These are phyloP conservation scores for Paramisgurnus dabryanus DNA, from an alignment of 2,113 vertebrate species.

Conservation along the genomic window DNA sequence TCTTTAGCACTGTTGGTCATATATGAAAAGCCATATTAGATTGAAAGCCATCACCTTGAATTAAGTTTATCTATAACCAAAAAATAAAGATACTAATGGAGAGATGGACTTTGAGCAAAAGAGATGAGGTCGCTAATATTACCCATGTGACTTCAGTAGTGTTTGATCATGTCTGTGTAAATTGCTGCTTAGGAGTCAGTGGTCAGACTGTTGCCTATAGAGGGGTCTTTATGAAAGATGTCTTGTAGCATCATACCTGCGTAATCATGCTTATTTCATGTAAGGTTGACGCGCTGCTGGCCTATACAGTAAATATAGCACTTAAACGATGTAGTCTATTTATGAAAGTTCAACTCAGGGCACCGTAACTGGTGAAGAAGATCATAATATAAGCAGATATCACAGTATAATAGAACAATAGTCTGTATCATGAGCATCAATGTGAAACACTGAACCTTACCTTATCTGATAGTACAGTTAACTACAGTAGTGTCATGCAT, in stretches of 20 bases:
- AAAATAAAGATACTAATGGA: neutral
- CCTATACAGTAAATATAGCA: slow-evolving; percentile 54
- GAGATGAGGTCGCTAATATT: too few species aligned
- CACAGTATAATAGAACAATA: neutral
- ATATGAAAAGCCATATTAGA: neutral
- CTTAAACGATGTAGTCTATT: slow-evolving; percentile 52
- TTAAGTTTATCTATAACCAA: neutral
- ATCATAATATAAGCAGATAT: neutral
- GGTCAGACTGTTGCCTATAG: slow-evolving; percentile 68
- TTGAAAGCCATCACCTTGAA: neutral
- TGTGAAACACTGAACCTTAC: slow-evolving; percentile 30
- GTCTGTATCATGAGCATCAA: slow-evolving; percentile 12
- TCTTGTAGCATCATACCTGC: slow-evolving; percentile 61
- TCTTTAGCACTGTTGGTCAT: neutral
- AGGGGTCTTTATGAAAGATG: slow-evolving; percentile 70
- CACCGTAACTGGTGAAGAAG: neutral
- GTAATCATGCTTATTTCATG: slow-evolving; percentile 49
- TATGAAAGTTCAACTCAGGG: slow-evolving; percentile 65
- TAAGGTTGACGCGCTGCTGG: slow-evolving; percentile 54
- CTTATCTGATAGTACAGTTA: slow-evolving; percentile 29
- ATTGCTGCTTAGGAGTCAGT: slow-evolving; percentile 59
- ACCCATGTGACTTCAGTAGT: too few species aligned
- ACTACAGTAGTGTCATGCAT: slow-evolving; percentile 59
- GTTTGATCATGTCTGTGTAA: slow-evolving; percentile 8
- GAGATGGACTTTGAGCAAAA: too few species aligned